Percentiles rank a stretch among this genome's conserved stretches.
Conservation (phyloP, 1,140 invertebrate species). For the Meloidogyne chitwoodi region DNA sequence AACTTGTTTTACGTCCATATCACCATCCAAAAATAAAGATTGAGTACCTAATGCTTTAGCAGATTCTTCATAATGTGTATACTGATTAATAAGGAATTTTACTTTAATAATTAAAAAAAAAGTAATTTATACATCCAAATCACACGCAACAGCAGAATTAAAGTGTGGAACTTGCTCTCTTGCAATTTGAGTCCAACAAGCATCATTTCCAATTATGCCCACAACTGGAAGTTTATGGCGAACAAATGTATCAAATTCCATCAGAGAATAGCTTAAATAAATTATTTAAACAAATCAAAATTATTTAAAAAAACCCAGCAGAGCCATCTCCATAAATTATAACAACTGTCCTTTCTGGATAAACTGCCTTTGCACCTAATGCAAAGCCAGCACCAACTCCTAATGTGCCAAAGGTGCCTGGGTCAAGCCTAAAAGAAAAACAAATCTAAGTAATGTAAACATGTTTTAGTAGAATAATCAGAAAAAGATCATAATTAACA, state of each 20-base stretch:
- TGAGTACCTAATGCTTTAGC: conserved; percentile 66
- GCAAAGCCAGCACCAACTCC: conserved; percentile 71
- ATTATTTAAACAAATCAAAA: background rate
- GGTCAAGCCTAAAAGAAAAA: conserved; percentile 61
- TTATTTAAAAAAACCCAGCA: conserved; percentile 63
- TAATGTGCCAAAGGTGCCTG: conserved; percentile 66
- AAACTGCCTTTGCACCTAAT: conserved; percentile 68
- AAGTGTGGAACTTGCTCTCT: conserved; percentile 69
- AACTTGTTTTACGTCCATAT: conserved; percentile 58
- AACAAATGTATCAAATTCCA: conserved; percentile 69
- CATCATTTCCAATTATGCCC: conserved; percentile 70
- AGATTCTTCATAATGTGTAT: conserved; percentile 57
- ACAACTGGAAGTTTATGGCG: conserved; percentile 68
- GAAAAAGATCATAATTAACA: background rate
- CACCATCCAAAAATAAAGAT: conserved; percentile 64
- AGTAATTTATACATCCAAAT: conserved; percentile 63
- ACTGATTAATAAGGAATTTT: conserved; percentile 16
- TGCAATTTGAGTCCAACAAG: conserved; percentile 70
- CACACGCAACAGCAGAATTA: conserved; percentile 67
- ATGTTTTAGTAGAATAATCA: too few relatives aligned
- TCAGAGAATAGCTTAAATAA: conserved; percentile 62
- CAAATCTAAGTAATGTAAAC: too few relatives aligned
- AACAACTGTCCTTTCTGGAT: conserved; percentile 67
- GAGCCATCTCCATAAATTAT: conserved; percentile 71
- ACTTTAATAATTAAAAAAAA: background rate